These are phyloP conservation scores for Sphaerophoria rueppellii DNA, from an alignment of 2,888 invertebrate species.

Conservation along the genomic window DNA sequence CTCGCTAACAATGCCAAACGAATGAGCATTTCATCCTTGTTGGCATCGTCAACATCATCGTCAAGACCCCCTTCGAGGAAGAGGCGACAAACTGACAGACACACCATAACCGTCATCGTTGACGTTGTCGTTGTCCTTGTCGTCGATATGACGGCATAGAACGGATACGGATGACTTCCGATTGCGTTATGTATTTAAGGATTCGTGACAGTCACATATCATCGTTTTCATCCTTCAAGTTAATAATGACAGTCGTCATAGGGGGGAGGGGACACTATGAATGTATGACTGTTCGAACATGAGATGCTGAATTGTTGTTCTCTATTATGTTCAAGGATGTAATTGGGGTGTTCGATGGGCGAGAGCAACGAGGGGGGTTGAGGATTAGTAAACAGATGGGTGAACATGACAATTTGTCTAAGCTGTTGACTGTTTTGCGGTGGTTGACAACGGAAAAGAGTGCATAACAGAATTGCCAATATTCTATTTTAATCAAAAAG, in stretches of 20 bases:
- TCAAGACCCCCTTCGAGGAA: not conserved
- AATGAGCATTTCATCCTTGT: not conserved
- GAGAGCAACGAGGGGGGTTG: not conserved
- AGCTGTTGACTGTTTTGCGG: slow-evolving; percentile 5
- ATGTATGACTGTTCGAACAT: not conserved
- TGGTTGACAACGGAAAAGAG: slow-evolving; percentile 17
- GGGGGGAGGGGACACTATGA: not conserved
- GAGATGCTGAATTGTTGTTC: not conserved
- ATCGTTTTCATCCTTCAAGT: slow-evolving; percentile 51
- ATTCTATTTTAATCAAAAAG: slow-evolving; percentile 6
- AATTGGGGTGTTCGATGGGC: not conserved
- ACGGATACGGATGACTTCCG: slow-evolving; percentile 60
- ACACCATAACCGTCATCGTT: not conserved
- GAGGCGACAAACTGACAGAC: not conserved
- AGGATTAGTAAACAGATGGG: slow-evolving; percentile 37
- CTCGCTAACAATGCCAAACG: slow-evolving; percentile 24
- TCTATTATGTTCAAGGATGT: not conserved
- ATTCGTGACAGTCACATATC: slow-evolving; percentile 50
- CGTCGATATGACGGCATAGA: slow-evolving; percentile 3
- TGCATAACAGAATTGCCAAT: slow-evolving; percentile 6
- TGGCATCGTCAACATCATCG: not conserved
- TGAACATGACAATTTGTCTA: slow-evolving; percentile 34
- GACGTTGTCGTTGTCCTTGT: not conserved
- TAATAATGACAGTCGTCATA: slow-evolving; percentile 50
- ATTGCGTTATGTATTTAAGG: slow-evolving; percentile 46